phyloP scores from a whole-genome alignment of 1,140 invertebrate genomes.

The Armadillidium nasatum region DNA sequence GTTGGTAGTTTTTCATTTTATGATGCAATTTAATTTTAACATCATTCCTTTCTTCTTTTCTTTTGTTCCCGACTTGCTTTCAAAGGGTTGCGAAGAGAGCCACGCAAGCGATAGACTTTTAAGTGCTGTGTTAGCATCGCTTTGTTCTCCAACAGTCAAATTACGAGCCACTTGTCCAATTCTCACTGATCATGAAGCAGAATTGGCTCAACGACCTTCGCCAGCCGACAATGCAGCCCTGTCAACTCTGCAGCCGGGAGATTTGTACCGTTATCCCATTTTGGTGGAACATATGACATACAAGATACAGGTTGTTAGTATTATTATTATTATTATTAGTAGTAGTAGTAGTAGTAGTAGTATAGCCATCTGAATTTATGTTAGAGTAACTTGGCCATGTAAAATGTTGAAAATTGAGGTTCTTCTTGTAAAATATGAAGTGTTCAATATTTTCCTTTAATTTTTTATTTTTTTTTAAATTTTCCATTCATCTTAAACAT shows the following conservation, averaged over 20 bases:
- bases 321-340: background rate
- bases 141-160: conserved; percentile 72
- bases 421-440: too few relatives aligned
- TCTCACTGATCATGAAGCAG: conserved; percentile 47
- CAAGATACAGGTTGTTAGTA: conserved; percentile 58
- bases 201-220: conserved; percentile 42
- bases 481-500: too few relatives aligned
- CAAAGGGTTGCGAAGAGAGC: conserved; percentile 47
- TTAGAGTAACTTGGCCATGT: background rate
- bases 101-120: conserved; percentile 60
- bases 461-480: too few relatives aligned
- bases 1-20: too few relatives aligned
- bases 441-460: too few relatives aligned
- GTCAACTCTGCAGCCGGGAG: conserved; percentile 61
- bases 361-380: conserved; percentile 35
- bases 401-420: too few relatives aligned
- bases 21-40: too few relatives aligned
- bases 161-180: conserved; percentile 73
- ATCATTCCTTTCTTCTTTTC: too few relatives aligned
- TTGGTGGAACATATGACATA: conserved; percentile 76
- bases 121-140: conserved; percentile 72
- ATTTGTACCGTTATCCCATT: conserved; percentile 70
- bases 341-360: background rate
- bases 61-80: background rate
- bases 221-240: conserved; percentile 65